Evolutionary conservation across 2,113 vertebrate genomes (phyloP), one percentile per base, ranked within the genome.

Genomic region (Synchiropus splendidus): DNA sequence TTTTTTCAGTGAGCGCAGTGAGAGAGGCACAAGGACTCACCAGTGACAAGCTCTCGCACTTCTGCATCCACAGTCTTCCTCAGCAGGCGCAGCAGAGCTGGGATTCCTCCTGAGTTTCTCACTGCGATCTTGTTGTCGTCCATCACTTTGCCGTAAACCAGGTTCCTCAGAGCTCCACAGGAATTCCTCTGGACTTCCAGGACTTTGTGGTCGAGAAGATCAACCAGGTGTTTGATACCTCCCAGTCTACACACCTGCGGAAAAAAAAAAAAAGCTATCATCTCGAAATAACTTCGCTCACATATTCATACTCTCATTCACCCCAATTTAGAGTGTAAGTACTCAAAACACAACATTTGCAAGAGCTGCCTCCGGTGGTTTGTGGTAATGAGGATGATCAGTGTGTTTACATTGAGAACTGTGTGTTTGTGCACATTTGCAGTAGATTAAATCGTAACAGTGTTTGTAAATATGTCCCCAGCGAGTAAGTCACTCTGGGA

Each of bases 41-140:
- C 95, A 68, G 95, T 98, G 47, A 95, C 90, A 33, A 96, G 90
- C 72, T 98, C 95, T 63, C 92, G 85, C 45, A 97, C 78, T 86
- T 98, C 94, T 0, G 89, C 89, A 63, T 98, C 94, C 1, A 87
- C 75, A 2, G 92, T 92, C 75, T 94, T 97, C 68, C 93, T 90
- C 72, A 98, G 74, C 53, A 99, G 70, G 27, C 92, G 84, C 15
- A 95, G 82, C 30, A 99, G 86, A 21, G 95, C 94, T 9, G 92
- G 90, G 31, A 99, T 85, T 0, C 95, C 95, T 9, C 91, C 92
- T 1, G 92, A 90, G 2, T 95, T 97, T 80, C 87, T 89, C 81
- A 99, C 90, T 1, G 91, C 89, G 12, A 90, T 79, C 79, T 99
- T 99, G 82, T 97, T 99, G 55, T 99, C 92, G 21, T 99, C 94